phyloP scores from a whole-genome alignment of 2,113 vertebrate species.

The Muntiacus reevesi region DNA sequence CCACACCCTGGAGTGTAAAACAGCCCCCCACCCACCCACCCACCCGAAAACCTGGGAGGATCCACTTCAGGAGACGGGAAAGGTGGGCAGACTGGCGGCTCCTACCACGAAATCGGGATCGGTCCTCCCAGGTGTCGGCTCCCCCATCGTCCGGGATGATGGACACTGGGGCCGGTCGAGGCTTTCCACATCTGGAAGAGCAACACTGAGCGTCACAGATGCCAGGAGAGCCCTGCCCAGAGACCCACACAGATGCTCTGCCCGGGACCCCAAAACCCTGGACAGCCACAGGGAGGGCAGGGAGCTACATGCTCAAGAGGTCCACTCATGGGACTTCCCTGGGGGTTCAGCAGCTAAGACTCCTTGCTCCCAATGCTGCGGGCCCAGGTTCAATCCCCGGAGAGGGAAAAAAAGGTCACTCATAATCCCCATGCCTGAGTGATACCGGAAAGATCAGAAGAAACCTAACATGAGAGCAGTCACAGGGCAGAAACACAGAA shows the following conservation, averaged over 20 bases:
- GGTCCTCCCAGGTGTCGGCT: slow-evolving; percentile 95
- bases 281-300: no score
- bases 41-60: accelerated
- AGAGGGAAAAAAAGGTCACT: no score
- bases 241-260: neutral
- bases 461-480: accelerated
- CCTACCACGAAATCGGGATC: slow-evolving; percentile 97
- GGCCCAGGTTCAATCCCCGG: no score
- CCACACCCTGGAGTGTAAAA: accelerated
- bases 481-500: neutral
- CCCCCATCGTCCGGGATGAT: slow-evolving; percentile 84
- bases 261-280: no score
- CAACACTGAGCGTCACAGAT: neutral
- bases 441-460: neutral
- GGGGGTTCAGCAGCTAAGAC: no score
- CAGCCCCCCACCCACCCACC: neutral
- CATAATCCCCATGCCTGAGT: accelerated
- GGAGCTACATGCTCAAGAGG: no score
- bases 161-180: slow-evolving; percentile 88
- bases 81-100: neutral
- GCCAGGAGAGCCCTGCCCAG: accelerated
- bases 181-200: slow-evolving; percentile 96
- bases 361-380: no score
- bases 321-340: no score
- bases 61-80: accelerated